Percentiles rank a stretch among this genome's conserved stretches.
phyloP scores from a whole-genome alignment of 2,888 invertebrate genomes.

The Clostera curtula region DNA sequence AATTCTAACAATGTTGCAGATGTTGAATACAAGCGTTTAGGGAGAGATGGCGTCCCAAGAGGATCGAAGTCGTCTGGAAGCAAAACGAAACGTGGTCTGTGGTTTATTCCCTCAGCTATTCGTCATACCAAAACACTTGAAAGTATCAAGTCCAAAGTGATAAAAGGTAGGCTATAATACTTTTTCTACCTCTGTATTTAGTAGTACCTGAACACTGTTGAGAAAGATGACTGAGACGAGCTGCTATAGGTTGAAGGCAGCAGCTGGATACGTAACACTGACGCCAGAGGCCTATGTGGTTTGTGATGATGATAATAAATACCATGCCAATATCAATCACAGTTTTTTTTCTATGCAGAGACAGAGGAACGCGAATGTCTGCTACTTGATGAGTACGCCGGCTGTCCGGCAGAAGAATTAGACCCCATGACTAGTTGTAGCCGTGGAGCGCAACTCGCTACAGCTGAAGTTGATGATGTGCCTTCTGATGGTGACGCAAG shows the following conservation, averaged over 20 bases:
- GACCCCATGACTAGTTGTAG: conserved; percentile 47
- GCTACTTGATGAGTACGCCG: conserved; percentile 72
- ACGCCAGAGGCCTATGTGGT: too few species aligned
- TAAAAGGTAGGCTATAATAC: conserved; percentile 41
- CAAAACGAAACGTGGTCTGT: conserved; percentile 59
- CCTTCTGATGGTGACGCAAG: conserved; percentile 65
- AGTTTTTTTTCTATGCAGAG: conserved; percentile 32
- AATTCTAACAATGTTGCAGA: too few species aligned
- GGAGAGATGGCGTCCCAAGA: conserved; percentile 42
- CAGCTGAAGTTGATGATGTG: conserved; percentile 47
- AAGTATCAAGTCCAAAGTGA: conserved; percentile 65
- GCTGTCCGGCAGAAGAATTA: conserved; percentile 50
- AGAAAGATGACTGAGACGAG: too few species aligned
- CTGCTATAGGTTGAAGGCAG: too few species aligned
- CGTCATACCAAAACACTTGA: conserved; percentile 67
- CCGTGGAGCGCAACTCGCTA: conserved; percentile 36
- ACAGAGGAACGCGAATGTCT: conserved; percentile 76
- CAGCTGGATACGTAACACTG: too few species aligned
- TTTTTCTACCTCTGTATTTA: not conserved
- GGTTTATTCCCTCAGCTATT: conserved; percentile 69
- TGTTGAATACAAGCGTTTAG: conserved; percentile 66
- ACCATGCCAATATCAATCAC: not conserved
- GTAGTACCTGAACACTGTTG: not conserved
- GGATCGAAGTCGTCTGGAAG: conserved; percentile 37
- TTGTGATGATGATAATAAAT: not conserved